These are phyloP conservation scores for Oenanthe oenanthe DNA, from an alignment of 2,113 vertebrate genomes.

Conservation along the genomic window DNA sequence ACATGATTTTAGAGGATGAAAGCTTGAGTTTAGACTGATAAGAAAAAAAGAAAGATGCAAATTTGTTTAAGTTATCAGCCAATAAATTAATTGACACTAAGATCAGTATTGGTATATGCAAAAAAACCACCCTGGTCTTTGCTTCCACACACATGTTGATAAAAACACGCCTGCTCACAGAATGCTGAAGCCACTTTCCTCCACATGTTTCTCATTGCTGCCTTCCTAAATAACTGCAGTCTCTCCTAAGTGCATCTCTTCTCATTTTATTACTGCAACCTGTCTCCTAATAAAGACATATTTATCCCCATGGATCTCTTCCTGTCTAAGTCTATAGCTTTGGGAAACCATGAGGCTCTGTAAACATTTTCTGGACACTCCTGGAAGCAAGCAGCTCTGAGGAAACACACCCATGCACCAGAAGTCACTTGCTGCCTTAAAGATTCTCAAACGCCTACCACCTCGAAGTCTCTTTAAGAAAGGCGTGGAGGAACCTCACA, in stretches of 20 bases:
- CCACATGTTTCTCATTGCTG: not conserved
- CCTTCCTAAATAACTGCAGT: not conserved
- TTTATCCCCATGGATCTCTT: not conserved
- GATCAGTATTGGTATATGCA: not conserved
- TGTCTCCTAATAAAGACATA: not conserved
- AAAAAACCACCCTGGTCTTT: not conserved
- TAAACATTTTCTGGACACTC: not conserved
- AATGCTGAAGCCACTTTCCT: not conserved
- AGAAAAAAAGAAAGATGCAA: not conserved
- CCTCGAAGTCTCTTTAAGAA: not conserved
- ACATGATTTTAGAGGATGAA: not conserved
- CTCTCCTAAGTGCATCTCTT: not conserved
- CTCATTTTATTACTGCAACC: not conserved
- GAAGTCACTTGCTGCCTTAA: not conserved
- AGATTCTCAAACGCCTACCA: not conserved
- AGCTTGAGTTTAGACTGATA: not conserved
- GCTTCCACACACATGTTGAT: not conserved
- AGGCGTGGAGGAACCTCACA: not conserved
- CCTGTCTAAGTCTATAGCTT: not conserved
- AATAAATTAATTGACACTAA: not conserved
- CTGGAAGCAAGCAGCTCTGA: not conserved
- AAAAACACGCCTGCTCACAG: not conserved
- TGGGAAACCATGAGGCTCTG: not conserved
- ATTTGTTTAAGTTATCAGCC: not conserved
- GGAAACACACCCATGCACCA: not conserved